Conservation (phyloP, 2,797 vertebrate species). For the Lepilemur ruficaudatus region DNA sequence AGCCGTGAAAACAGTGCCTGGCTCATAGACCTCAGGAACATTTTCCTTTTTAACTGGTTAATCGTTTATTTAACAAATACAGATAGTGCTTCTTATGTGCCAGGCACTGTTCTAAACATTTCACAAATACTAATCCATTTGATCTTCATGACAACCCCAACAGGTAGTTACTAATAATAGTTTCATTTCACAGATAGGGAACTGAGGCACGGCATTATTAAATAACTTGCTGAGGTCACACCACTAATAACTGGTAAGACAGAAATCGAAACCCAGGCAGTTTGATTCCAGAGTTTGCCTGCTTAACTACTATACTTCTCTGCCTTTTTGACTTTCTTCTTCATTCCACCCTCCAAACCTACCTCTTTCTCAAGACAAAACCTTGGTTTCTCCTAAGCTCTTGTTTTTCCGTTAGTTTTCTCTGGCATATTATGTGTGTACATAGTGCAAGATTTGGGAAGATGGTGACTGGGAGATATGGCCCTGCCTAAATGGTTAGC, state of each 20-base stretch:
- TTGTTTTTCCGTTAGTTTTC: not conserved
- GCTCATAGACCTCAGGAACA: not conserved
- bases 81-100: not conserved
- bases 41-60: conserved; percentile 10
- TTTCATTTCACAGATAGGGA: conserved; percentile 14
- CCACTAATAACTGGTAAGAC: not conserved
- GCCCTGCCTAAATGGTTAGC: not conserved
- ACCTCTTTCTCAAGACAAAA: not conserved
- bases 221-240: not conserved
- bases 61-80: not conserved
- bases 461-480: not conserved
- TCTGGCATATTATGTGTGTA: not conserved
- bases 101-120: not conserved
- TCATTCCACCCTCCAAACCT: not conserved
- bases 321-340: not conserved
- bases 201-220: not conserved
- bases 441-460: not conserved
- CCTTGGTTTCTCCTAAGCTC: not conserved
- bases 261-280: not conserved
- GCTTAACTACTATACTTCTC: not conserved
- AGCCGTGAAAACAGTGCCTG: not conserved
- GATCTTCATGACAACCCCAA: not conserved
- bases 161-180: conserved; percentile 25
- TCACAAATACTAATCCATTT: conserved; percentile 45
- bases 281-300: not conserved